A percentile compares a stretch with the other conserved stretches of the same genome.
Evolutionary conservation across 1,140 invertebrate species (phyloP).

Genomic region (Matsumurasca onukii): DNA sequence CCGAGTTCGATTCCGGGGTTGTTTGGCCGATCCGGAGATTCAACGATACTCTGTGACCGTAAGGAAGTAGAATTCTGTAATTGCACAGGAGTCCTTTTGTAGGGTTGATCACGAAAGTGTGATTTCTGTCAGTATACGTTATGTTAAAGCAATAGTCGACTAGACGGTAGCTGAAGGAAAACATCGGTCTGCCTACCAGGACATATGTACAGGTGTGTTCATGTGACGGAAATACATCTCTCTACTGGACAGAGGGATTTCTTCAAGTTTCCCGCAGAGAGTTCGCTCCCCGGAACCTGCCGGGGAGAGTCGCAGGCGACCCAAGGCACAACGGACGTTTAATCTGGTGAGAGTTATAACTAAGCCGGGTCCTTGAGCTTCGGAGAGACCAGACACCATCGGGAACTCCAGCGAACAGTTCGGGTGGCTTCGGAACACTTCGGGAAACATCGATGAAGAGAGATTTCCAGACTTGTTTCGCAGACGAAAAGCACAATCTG

Average conservation of each 20-base stretch:
- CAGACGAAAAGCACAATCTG: slow-evolving; percentile 49
- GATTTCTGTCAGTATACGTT: slow-evolving; percentile 58
- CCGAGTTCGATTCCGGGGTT: background rate
- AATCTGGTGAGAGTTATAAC: slow-evolving; percentile 59
- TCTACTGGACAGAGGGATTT: slow-evolving; percentile 55
- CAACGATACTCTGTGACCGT: slow-evolving; percentile 56
- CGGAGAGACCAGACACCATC: background rate
- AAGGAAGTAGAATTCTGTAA: slow-evolving; percentile 62
- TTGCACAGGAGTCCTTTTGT: slow-evolving; percentile 57
- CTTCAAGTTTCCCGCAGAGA: slow-evolving; percentile 63
- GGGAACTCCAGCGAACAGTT: slow-evolving; percentile 51
- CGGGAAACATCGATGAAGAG: slow-evolving; percentile 44
- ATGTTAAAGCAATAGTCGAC: slow-evolving; percentile 67
- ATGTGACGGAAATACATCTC: slow-evolving; percentile 55
- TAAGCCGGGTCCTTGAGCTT: slow-evolving; percentile 39
- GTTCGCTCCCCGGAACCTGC: slow-evolving; percentile 34
- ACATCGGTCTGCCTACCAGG: slow-evolving; percentile 59
- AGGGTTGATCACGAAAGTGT: slow-evolving; percentile 58
- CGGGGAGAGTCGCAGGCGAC: slow-evolving; percentile 56
- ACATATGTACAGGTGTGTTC: slow-evolving; percentile 47
- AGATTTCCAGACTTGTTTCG: slow-evolving; percentile 42
- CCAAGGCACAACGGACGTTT: slow-evolving; percentile 60
- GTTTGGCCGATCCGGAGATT: slow-evolving; percentile 16
- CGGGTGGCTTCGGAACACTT: slow-evolving; percentile 15
- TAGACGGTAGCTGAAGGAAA: slow-evolving; percentile 58